Evolutionary conservation across 2,888 invertebrate species (phyloP), one percentile per base, ranked within the genome.

Genomic region (Cynaeus angustus): DNA sequence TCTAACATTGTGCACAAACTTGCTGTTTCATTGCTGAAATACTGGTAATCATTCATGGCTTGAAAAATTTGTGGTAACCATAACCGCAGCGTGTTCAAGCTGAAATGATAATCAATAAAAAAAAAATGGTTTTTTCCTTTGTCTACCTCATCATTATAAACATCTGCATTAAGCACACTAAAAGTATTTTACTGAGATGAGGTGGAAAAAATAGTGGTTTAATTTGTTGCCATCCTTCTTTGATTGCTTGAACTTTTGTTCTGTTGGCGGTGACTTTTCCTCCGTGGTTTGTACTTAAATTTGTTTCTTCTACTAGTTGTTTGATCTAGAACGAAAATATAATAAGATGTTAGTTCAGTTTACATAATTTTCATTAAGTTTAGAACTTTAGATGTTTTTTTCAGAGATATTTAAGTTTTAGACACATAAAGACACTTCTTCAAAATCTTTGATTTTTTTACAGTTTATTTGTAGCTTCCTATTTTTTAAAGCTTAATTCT

Each of bases 41-140:
- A 68, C 70, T 82, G 74, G 70, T 84, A 85, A 68, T 85, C 84
- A 70, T 83, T 83, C 56, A 92, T 90, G 82, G 92, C 91, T 61
- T 92, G 90, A 74, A 95, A 95, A 12, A 96, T 86, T 81, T 95
- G 94, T 0, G 96, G 96, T 75, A 95, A 88, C 95, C 96, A 96
- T 30, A 96, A 87, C 10, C 95, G 91, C 38, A 96, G 86, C 0
- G 95, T 94, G 80, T 95, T 95, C 74, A 92, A 73, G 45, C 85
- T 85, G 66, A 70, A 81, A 77, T 86, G 6, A 3, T 14, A 45
- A 13, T n/a, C n/a, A n/a, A n/a, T n/a, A n/a, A n/a, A n/a, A 45
- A 13, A 14, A 6, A 45, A 13, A 3, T 45, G 4, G 5, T 13
- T 4, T 45, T 6, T 16, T 3, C 9, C 12, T 41, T 41, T 41